Evolutionary conservation across 2,888 invertebrate species (phyloP), one percentile per base, ranked within the genome.

Genomic region (Tiliacea citrago): DNA sequence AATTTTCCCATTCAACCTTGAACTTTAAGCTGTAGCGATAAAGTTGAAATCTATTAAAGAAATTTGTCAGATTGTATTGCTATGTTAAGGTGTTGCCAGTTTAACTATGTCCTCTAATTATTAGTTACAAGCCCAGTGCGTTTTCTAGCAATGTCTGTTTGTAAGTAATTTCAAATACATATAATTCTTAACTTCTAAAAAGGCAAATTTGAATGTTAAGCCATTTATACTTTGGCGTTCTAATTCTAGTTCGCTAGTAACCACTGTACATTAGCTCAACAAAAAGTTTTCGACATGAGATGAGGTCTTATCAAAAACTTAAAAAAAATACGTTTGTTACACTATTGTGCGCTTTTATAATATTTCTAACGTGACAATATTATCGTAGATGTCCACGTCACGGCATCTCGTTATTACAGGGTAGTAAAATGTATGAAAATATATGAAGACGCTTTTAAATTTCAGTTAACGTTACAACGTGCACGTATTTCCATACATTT

Each of bases 151-250:
- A 65, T 80, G 53, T 63, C 65, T 42, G 53, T 29, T n/a, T 42
- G 42, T 68, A 58, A 35, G 13, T 60, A 42, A 67, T 75, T 75
- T 76, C 45, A 65, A 70, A 66, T 53, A 39, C 39, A 39, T 39
- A 57, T 57, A n/a, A 51, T 58, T 58, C 69, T 86, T 73, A 76
- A 45, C 12, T 35, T 70, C 70, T 82, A 77, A 82, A 76, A 79
- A 60, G 74, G 70, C 73, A 78, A 85, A 75, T 73, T 79, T 69
- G 61, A 80, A 66, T 80, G 57, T 71, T 53, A 75, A 66, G 72
- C 86, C 80, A 86, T 79, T 68, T 76, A 63, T 58, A 74, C 13
- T 68, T 79, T 76, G 82, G 66, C 85, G 65, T 71, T 61, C 85
- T 82, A 68, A 67, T 68, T 75, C 66, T 79, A 75, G 35, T 68